A percentile compares a stretch with the other conserved stretches of the same genome.
Evolutionary conservation across 2,888 invertebrate genomes (phyloP).

Genomic region (Cantharis nigra): DNA sequence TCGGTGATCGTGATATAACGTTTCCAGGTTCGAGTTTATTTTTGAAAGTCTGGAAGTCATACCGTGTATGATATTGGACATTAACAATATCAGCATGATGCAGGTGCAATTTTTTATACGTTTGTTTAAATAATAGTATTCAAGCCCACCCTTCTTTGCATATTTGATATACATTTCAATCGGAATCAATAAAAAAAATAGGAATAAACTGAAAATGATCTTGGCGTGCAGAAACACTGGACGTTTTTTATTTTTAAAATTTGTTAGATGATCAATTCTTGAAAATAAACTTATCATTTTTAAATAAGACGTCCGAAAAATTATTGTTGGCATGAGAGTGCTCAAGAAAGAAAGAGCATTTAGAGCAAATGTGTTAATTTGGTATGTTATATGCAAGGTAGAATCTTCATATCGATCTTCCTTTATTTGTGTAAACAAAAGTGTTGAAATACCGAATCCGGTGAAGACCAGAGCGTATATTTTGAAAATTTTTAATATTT

Average conservation of each 20-base stretch:
- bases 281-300: neutral
- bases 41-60: neutral
- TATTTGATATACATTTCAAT: neutral
- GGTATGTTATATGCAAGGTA: neutral
- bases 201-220: neutral
- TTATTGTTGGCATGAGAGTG: neutral
- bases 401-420: neutral
- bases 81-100: neutral
- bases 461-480: neutral
- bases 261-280: neutral
- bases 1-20: neutral
- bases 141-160: accelerated
- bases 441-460: neutral
- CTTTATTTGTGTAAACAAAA: neutral
- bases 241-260: neutral
- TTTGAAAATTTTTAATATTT: neutral
- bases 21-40: neutral
- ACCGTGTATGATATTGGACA: neutral
- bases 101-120: neutral
- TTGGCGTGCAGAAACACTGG: neutral
- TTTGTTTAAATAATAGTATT: neutral
- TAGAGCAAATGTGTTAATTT: neutral
- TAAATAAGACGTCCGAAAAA: slow-evolving; percentile 30
- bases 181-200: neutral
- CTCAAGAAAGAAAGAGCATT: neutral